These are phyloP conservation scores for Melinaea marsaeus DNA, from an alignment of 2,888 invertebrate species.

Conservation along the genomic window DNA sequence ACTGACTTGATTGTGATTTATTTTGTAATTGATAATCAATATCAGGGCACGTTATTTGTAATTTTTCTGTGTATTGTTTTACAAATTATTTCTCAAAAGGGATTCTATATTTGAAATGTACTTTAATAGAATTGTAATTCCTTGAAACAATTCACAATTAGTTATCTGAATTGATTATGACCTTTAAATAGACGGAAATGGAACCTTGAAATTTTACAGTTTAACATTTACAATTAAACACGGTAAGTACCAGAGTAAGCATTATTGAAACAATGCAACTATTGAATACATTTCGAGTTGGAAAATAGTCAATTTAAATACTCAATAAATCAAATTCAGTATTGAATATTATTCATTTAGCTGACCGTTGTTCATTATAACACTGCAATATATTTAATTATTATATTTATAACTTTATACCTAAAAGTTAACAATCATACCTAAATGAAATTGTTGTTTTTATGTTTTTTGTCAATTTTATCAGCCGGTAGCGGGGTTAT, in stretches of 20 bases:
- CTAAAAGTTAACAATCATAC: not conserved
- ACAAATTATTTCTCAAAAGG: no score
- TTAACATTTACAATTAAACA: not conserved
- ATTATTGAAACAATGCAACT: not conserved
- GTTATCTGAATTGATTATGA: no score
- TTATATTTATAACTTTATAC: not conserved
- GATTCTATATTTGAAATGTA: no score
- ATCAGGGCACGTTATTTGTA: no score
- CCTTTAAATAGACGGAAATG: not conserved
- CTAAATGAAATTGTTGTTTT: no score
- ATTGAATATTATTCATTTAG: conserved; percentile 2
- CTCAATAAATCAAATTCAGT: conserved; percentile 1
- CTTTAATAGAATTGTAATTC: no score
- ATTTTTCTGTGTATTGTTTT: no score
- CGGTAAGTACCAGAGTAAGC: not conserved
- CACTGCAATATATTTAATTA: not conserved
- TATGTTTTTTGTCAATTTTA: no score
- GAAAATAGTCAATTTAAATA: not conserved
- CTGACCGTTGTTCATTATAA: conserved; percentile 1
- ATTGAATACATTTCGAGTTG: not conserved
- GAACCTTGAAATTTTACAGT: not conserved
- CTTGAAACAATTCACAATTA: no score
- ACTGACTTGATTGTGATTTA: no score
- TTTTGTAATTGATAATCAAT: no score
- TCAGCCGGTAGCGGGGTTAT: no score